Evolutionary conservation across 2,888 invertebrate species (phyloP), one percentile per base, ranked within the genome.

Genomic region (Formica aserva): DNA sequence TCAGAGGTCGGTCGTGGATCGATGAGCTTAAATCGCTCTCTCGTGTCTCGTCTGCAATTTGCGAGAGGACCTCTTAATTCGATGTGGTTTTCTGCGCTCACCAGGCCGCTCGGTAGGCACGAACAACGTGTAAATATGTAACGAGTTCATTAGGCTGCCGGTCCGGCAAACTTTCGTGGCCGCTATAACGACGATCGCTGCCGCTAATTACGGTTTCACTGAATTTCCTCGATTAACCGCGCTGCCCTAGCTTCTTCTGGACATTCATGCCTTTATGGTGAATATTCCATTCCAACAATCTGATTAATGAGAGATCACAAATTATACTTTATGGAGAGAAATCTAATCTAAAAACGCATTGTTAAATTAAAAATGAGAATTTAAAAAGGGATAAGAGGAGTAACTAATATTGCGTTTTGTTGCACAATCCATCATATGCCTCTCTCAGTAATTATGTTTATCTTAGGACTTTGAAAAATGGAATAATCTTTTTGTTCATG

Each of bases 61-160:
- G 76, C 85, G 85, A 87, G 86, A 88, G 89, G 87, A 89, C 90
- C 89, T 89, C 89, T 89, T 88, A 89, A 89, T 90, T 90, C 86
- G 86, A 88, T 85, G 90, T 85, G 87, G 89, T 90, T 89, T 88
- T 89, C 86, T 86, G 89, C 80, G 78, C 66, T 88, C 72, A 62
- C 75, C 67, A 76, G 77, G 62, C 82, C 80, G 87, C 35, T 86
- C 67, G 85, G 75, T 87, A 85, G 74, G 86, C 91, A 90, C 89
- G 90, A 90, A 90, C 86, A 88, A 89, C 90, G 89, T 88, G 89
- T 91, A 91, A 91, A 91, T 91, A 91, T 91, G 88, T 91, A 90
- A 91, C 88, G 86, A 91, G 91, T 90, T 91, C 90, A 91, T 91
- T 91, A 91, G 85, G 85, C 84, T 65, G 74, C 86, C 77, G 90